Conservation (phyloP, 2,113 vertebrate genomes). For the Gulo gulo region DNA sequence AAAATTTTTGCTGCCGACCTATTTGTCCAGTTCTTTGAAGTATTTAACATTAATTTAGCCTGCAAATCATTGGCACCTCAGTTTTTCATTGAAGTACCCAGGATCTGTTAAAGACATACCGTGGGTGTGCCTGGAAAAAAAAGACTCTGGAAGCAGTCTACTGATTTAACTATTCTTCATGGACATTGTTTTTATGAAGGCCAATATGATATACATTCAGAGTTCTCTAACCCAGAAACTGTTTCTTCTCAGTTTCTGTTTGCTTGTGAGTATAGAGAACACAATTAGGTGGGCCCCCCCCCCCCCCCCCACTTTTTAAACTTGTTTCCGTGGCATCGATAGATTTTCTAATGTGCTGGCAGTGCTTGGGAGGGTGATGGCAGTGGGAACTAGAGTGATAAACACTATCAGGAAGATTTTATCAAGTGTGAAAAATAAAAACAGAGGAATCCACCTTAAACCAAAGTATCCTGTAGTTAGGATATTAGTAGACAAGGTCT, state of each 20-base stretch:
- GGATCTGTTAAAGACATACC: slow-evolving; percentile 78
- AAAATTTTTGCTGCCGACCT: slow-evolving; percentile 84
- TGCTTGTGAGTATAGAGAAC: slow-evolving; percentile 28
- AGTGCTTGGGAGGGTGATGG: not conserved
- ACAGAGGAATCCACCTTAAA: not conserved
- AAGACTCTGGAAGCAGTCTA: slow-evolving; percentile 69
- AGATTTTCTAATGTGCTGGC: not conserved
- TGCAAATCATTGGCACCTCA: slow-evolving; percentile 82
- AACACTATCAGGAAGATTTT: not conserved
- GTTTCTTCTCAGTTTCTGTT: not conserved
- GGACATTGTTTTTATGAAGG: not conserved
- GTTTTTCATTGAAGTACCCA: slow-evolving; percentile 80
- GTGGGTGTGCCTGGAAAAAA: not conserved
- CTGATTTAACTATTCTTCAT: slow-evolving; percentile 64
- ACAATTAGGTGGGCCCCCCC: not conserved
- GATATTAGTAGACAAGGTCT: not conserved
- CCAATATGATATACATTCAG: not conserved
- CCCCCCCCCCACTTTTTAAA: not conserved
- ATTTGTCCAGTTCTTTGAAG: slow-evolving; percentile 85
- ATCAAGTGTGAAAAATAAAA: not conserved
- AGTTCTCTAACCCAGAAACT: slow-evolving; percentile 12
- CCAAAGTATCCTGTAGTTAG: not conserved
- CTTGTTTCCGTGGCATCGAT: not conserved
- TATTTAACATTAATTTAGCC: slow-evolving; percentile 85
- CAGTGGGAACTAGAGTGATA: not conserved